Base-by-base conservation (phyloP, 2,888 invertebrate species). In the Ochropleura plecta region DNA sequence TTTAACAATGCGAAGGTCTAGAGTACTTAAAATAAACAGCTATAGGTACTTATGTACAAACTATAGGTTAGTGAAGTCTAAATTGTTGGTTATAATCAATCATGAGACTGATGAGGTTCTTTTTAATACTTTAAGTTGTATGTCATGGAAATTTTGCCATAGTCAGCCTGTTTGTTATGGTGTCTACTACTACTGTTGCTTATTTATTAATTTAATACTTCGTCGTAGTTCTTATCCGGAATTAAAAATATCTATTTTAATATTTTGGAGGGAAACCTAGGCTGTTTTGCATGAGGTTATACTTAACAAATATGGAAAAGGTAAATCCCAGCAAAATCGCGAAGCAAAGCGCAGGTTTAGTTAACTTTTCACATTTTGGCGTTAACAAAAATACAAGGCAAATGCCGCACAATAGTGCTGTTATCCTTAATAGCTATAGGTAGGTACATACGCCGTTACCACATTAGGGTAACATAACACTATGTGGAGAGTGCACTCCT, bases 361-460 rank as follows among this genome's bases (percentile, higher is more conserved):
- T 40, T 2, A 55, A 40, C 55, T 55, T 57, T 48, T 4, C 18
- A 10, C 40, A 46, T 63, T 51, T 40, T 64, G 20, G 5, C 16
- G 12, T 46, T 55, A 70, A 53, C 65, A 44, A 62, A 77, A 72
- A 14, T 69, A 20, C 16, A 8, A 48, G 18, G 10, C 16, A n/a
- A 63, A 42, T 68, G 30, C 55, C 55, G 65, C 60, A 51, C 62
- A 48, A 18, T 18, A 44, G 49, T 18, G 44, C 12, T 53, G n/a
- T 62, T 85, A 71, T 75, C 76, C 80, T 78, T 46, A 70, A 68
- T 66, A 44, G 44, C 71, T 65, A 55, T 62, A 59, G 40, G 59
- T 62, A 59, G 40, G 59, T 59, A 73, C 76, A 75, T 82, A 79
- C 86, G 70, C 53, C 44, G 79, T 42, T 66, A 74, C 65, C 64